Evolutionary conservation across 2,797 vertebrate species (phyloP).

Genomic region (Orientallactaga sibirica): DNA sequence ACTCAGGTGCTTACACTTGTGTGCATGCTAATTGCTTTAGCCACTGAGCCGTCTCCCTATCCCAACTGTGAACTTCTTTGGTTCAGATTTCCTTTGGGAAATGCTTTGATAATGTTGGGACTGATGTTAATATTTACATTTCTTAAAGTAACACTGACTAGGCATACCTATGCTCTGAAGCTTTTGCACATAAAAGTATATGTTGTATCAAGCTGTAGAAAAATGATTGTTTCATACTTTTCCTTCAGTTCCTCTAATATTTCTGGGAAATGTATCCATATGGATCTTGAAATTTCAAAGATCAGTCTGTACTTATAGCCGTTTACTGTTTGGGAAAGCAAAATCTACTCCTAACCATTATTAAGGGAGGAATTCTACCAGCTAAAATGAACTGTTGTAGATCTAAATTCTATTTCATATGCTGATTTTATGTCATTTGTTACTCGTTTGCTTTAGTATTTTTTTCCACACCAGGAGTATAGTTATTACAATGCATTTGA

Average conservation of each 20-base stretch:
- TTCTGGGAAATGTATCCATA: background rate
- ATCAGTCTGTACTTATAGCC: background rate
- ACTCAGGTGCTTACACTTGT: no score
- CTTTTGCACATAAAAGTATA: background rate
- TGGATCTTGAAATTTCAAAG: background rate
- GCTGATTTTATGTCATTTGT: constrained; percentile 23
- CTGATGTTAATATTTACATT: background rate
- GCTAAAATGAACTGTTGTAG: constrained; percentile 47
- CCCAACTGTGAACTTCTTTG: background rate
- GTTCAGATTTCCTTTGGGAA: constrained; percentile 45
- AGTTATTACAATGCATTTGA: constrained; percentile 26
- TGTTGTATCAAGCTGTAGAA: background rate
- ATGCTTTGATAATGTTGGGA: background rate
- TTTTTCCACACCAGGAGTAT: background rate
- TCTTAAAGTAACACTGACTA: constrained; percentile 6
- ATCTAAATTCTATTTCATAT: constrained; percentile 20
- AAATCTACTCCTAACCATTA: background rate
- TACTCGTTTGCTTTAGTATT: constrained; percentile 25
- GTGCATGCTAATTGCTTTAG: no score
- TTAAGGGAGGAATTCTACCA: background rate
- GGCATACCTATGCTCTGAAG: constrained; percentile 1
- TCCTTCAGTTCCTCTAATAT: background rate
- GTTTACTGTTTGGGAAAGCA: background rate
- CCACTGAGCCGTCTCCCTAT: no score
- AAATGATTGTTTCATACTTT: background rate